These are phyloP conservation scores for Spodoptera exigua DNA, from an alignment of 2,888 invertebrate species.

Conservation along the genomic window DNA sequence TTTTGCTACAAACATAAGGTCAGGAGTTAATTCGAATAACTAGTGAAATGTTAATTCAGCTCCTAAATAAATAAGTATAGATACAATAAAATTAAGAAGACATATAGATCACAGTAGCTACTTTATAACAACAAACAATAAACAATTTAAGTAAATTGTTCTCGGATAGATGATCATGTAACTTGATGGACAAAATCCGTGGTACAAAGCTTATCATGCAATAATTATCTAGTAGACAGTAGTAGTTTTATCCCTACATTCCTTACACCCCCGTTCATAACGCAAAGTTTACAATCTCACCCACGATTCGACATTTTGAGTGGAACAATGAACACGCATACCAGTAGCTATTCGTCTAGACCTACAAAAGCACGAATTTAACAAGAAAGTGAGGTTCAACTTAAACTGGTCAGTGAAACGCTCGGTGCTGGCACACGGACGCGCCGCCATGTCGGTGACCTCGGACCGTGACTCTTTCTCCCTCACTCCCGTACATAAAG, in stretches of 20 bases:
- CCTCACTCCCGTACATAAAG: slow-evolving; percentile 40
- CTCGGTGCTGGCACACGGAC: slow-evolving; percentile 54
- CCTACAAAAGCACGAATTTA: slow-evolving; percentile 7
- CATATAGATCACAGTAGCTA: too few species aligned
- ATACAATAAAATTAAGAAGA: too few species aligned
- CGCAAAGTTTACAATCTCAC: slow-evolving; percentile 49
- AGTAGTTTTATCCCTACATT: neutral
- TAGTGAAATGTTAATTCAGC: too few species aligned
- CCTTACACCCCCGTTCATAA: slow-evolving; percentile 5
- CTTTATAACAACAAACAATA: too few species aligned
- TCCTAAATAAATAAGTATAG: too few species aligned
- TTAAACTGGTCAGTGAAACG: slow-evolving; percentile 47
- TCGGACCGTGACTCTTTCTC: slow-evolving; percentile 62
- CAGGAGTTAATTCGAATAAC: too few species aligned
- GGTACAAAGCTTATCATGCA: too few species aligned
- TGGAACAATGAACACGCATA: slow-evolving; percentile 39
- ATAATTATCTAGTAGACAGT: too few species aligned
- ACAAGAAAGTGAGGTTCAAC: slow-evolving; percentile 49
- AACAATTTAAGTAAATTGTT: too few species aligned
- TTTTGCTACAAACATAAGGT: too few species aligned
- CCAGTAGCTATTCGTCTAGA: slow-evolving; percentile 23
- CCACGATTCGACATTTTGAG: slow-evolving; percentile 49
- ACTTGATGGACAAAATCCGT: too few species aligned
- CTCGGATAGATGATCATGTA: too few species aligned
- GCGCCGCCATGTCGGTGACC: slow-evolving; percentile 74